Base-by-base conservation (phyloP, 2,888 invertebrate genomes). In the Drosophila peninsularis region DNA sequence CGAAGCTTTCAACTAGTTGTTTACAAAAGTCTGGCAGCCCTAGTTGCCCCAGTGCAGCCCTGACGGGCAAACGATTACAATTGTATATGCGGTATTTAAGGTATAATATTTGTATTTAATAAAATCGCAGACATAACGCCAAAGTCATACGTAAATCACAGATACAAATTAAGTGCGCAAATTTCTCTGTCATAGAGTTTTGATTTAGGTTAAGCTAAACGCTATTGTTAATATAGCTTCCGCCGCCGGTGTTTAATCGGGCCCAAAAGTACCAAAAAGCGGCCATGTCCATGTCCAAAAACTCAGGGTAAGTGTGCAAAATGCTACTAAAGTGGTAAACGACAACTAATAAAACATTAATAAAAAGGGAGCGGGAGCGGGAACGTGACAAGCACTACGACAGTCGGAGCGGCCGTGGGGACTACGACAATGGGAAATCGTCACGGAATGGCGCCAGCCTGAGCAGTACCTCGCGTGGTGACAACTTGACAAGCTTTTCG, bases 371-470 rank as follows among this genome's bases (percentile, higher is more conserved):
- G 4, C 79, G 91, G n/a, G 89, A 89, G 0, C 62, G 82, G 19
- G 90, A 91, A n/a, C 90, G 90, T 21, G 90, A 89, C 11, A 80
- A 90, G 27, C 81, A 90, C 3, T 88, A 91, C 30, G 87, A 76
- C 5, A 45, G 65, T 14, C 73, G 76, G 30, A 49, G 83, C 5
- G 71, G 60, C 7, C 74, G 76, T 21, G 54, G 79, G 0, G 79
- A 89, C 27, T 86, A 91, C 50, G 82, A 84, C 19, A 85, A 88
- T 58, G 83, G 77, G 6, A 81, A 90, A 49, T 77, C 87, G n/a
- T 80, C 84, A 9, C 88, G 91, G 4, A 89, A 90, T 10, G 86
- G 85, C 10, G 77, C 85, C 10, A 73, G 77, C 34, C 65, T 68
- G 17, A 78, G 90, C 32, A 80, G 85, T 41, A 54, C 62, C 5